Base-by-base conservation (phyloP, 1,140 invertebrate genomes). In the Coptotermes formosanus region DNA sequence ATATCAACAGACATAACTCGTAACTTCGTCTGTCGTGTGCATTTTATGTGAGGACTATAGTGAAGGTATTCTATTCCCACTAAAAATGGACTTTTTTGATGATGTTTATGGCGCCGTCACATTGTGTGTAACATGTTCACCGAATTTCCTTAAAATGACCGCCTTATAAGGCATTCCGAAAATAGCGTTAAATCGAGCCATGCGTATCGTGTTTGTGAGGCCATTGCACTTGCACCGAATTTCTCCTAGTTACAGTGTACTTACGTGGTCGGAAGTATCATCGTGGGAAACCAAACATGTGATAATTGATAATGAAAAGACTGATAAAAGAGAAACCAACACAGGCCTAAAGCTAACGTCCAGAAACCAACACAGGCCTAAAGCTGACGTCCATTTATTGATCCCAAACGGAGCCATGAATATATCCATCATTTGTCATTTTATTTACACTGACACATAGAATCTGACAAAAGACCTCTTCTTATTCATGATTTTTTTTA, bases 341-440 rank as follows among this genome's bases (percentile, higher is more conserved):
- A 9, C 38, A 38, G 38, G 38, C 38, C 38, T 75, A 75, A n/a
- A 75, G 64, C n/a, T 75, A 75, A 75, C 64, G 25, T 75, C 25
- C 59, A 64, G 38, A 38, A 38, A 38, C 38, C 38, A 38, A 38
- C 38, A 4, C 38, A 38, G 38, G 38, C 38, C 38, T 75, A 75
- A n/a, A 75, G 64, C n/a, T 75, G 30, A 75, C 64, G 25, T 75
- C 25, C 4, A 16, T 64, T 64, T 75, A 75, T 75, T 75, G 25
- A 75, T 75, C 25, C n/a, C 25, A 30, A 30, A 7, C n/a, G 64
- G 64, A 75, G 6, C 64, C 64, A 75, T 30, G 14, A 30, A 75
- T 8, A 75, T 75, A 30, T 75, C 64, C 64, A 75, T 75, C 64
- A 75, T 75, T 75, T 75, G 64, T 75, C 64, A 75, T 75, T 30